Evolutionary conservation across 1,140 invertebrate genomes (phyloP), one percentile per base, ranked within the genome.

Genomic region (Hirudo medicinalis): DNA sequence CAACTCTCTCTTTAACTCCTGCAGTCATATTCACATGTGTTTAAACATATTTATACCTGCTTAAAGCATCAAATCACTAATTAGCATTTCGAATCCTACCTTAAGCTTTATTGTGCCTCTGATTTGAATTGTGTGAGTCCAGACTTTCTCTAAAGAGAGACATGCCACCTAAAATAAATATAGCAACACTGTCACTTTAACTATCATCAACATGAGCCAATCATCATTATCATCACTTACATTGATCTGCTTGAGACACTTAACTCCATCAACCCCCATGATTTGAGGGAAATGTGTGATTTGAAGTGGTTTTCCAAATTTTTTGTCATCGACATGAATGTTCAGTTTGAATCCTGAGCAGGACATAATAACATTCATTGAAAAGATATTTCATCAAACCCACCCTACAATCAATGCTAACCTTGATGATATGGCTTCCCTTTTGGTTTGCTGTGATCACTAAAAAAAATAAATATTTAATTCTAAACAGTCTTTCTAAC

Each of bases 51-150:
- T n/a, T n/a, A n/a, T n/a, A n/a, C n/a, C n/a, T n/a, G n/a, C n/a
- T n/a, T n/a, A n/a, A n/a, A n/a, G n/a, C n/a, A n/a, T n/a, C n/a
- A n/a, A n/a, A 32, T 11, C 8, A 63, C 17, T 11, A 22, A 63
- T 63, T 63, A 19, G 29, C 11, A 19, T 15, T 63, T 27, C 55
- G 15, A 36, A 36, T 36, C 54, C 53, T 76, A 80, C 79, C 77
- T 80, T 79, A 11, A 82, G 74, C 71, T 78, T 80, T 11, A 78
- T 75, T 54, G 78, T 77, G 22, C 92, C 93, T 72, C 95, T 85
- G 36, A 96, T 89, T 80, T 97, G 94, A 77, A 97, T 94, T 0
- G 94, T 97, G 77, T 96, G 91, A n/a, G 96, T 92, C n/a, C 98
- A 83, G 63, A 97, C 83, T 63, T 91, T 88, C 83, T 97, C 93